Conservation (phyloP, 2,113 vertebrate species). For the Mohoua ochrocephala region DNA sequence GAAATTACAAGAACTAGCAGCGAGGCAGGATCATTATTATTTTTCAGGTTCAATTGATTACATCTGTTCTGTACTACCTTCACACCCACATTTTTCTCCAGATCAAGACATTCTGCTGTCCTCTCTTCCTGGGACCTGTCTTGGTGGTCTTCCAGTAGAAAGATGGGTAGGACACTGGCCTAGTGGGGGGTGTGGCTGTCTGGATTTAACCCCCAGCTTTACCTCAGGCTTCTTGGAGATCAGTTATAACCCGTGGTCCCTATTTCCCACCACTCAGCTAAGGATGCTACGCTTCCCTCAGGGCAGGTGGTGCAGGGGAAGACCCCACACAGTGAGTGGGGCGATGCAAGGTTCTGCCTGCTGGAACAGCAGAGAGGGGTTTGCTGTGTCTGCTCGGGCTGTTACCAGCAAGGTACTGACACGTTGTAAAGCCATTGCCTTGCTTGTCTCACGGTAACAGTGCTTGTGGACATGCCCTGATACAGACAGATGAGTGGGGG, state of each 20-base stretch:
- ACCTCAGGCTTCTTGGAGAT: background rate
- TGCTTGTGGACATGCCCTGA: background rate
- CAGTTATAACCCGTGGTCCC: background rate
- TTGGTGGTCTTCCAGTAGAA: background rate
- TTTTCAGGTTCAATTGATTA: background rate
- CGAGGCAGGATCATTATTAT: background rate
- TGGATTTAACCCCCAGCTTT: background rate
- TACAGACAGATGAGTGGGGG: background rate
- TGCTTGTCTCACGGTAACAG: background rate
- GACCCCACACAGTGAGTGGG: accelerated
- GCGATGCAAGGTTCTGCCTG: background rate
- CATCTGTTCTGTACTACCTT: background rate
- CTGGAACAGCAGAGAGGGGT: background rate
- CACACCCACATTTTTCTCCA: background rate
- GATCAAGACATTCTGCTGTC: background rate
- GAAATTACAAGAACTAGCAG: background rate
- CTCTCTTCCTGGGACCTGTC: background rate
- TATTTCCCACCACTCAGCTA: background rate
- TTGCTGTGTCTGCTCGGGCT: background rate
- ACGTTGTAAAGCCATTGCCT: background rate
- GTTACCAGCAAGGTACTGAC: background rate
- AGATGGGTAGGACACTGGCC: background rate
- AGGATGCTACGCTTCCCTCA: accelerated
- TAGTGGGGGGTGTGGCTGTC: background rate
- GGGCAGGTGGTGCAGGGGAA: background rate